Percentiles rank a stretch among this genome's conserved stretches.
Evolutionary conservation across 2,888 invertebrate genomes (phyloP).

Genomic region (Ophraella communa): DNA sequence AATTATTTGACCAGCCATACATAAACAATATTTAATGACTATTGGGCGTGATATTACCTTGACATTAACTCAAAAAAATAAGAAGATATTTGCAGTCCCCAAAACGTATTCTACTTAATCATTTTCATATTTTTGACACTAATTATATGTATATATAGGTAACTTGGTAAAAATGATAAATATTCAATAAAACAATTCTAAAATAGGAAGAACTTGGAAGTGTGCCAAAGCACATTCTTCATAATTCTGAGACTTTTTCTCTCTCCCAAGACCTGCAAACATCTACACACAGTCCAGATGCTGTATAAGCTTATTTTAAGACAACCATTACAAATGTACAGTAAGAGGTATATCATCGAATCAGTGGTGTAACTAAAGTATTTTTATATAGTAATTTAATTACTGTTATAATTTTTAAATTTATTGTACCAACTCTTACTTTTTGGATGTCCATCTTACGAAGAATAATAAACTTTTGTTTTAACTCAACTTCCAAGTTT

Average conservation of each 20-base stretch:
- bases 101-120: background rate
- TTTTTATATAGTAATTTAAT: no score
- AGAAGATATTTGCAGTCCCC: no score
- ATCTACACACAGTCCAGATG: background rate
- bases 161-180: background rate
- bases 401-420: background rate
- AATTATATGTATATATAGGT: background rate
- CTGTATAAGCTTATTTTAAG: constrained; percentile 4
- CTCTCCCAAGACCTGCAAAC: background rate
- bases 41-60: no score
- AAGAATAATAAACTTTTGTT: no score
- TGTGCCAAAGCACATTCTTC: constrained; percentile 1
- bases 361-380: background rate
- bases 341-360: constrained; percentile 1
- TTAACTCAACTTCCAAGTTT: no score
- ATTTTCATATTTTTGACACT: background rate
- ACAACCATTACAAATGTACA: constrained; percentile 3
- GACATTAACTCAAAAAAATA: no score
- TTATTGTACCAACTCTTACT: background rate
- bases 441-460: no score
- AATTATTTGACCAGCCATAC: no score
- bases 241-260: background rate
- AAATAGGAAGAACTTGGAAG: background rate
- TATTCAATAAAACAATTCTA: background rate
- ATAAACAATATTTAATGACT: no score